Conservation (phyloP, 2,113 vertebrate species). For the Empidonax traillii region DNA sequence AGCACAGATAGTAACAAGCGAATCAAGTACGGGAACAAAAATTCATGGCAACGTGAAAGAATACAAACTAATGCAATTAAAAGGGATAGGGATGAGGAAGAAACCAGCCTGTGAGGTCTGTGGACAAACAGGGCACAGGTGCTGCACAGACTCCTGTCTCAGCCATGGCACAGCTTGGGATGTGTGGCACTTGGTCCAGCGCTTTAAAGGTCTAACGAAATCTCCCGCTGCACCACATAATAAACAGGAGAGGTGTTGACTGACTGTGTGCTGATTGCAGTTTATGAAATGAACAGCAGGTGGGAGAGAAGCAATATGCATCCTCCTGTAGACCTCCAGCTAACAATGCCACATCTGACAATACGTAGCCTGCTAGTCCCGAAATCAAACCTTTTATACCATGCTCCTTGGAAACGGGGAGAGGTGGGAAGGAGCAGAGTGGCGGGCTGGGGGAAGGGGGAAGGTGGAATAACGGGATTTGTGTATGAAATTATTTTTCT, state of each 20-base stretch:
- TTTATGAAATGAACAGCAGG: constrained; percentile 70
- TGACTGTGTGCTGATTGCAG: constrained; percentile 51
- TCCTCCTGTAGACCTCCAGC: constrained; percentile 29
- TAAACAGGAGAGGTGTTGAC: constrained; percentile 46
- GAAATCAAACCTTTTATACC: constrained; percentile 8
- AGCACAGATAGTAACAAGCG: not conserved
- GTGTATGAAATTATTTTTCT: not conserved
- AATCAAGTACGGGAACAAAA: not conserved
- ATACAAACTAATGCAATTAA: not conserved
- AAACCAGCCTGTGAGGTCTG: not conserved
- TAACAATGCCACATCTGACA: not conserved
- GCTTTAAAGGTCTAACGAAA: constrained; percentile 1
- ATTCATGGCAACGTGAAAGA: not conserved
- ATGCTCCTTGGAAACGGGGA: not conserved
- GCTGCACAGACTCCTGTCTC: not conserved
- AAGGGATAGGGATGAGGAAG: not conserved
- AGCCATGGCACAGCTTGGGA: not conserved
- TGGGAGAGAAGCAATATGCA: constrained; percentile 64
- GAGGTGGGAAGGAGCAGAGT: not conserved
- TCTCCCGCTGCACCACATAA: constrained; percentile 33
- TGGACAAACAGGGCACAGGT: not conserved
- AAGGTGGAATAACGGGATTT: not conserved
- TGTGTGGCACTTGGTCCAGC: not conserved
- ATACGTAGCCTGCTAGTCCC: not conserved
- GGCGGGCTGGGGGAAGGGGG: not conserved